Base-by-base conservation (phyloP, 2,113 vertebrate species). In the Sebastes schlegelii region DNA sequence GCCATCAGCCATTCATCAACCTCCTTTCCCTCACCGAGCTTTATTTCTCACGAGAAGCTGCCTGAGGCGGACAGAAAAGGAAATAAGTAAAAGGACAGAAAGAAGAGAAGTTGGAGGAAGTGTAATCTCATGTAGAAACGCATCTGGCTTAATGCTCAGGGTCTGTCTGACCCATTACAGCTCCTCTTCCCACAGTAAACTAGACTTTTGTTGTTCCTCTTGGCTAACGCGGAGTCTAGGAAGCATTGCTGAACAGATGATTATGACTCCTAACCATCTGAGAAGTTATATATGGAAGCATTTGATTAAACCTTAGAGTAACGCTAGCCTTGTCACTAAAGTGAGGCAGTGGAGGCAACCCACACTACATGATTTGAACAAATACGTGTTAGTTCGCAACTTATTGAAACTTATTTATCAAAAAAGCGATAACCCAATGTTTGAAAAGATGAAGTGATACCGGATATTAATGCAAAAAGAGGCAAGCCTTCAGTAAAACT, bases 1-100 rank as follows among this genome's bases (percentile, higher is more conserved):
- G 43, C 64, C 58, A 71, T 84, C 75, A 71, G 77, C 48, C 81
- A 75, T 91, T 87, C 57, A 86, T 91, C 86, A 86, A 21, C 48
- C 43, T n/a, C 60, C 46, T 77, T 68, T 78, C 52, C 57, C 52
- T 57, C 40, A 11, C 11, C 16, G 4, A 65, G 84, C 48, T 83
- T 71, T 81, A 79, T 68, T 79, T 74, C 74, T 77, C 76, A 67
- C 6, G 5, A 62, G 55, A 63, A 55, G 52, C 46, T 46, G 55
- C 79, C 68, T 1, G 1, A 60, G 62, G 79, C n/a, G 63, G 23
- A 72, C 46, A 40, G 34, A 64, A 62, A 55, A 46, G 19, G n/a
- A 66, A 80, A 74, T 67, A 60, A 71, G 73, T 52, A 66, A 58
- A 46, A 74, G n/a, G 57, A 82, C 26, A 68, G 13, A 55, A 61